Evolutionary conservation across 2,797 vertebrate genomes (phyloP).

Genomic region (Bradypodion ventrale): DNA sequence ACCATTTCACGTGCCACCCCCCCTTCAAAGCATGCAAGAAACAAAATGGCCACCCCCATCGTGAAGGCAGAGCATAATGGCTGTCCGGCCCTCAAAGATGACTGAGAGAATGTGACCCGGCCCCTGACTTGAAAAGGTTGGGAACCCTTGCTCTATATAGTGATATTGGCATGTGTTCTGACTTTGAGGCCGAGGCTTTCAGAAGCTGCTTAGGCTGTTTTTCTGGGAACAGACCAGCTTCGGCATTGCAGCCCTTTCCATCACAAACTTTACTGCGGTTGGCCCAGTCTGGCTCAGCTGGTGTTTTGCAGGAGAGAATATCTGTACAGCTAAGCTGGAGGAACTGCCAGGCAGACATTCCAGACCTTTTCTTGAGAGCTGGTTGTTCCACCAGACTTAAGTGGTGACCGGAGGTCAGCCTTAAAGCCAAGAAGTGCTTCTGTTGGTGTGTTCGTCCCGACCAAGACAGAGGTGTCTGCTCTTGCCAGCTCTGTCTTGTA

Average conservation of each 20-base stretch:
- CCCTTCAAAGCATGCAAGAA: too few species aligned
- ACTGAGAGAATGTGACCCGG: too few species aligned
- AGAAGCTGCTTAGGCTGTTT: background rate
- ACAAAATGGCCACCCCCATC: too few species aligned
- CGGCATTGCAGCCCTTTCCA: background rate
- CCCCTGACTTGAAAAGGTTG: too few species aligned
- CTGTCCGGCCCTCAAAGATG: too few species aligned
- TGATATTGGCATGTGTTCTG: background rate
- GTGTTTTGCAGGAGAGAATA: constrained; percentile 45
- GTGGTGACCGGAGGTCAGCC: constrained; percentile 3
- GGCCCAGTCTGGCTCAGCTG: background rate
- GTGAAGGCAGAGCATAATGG: too few species aligned
- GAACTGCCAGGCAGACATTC: constrained; percentile 53
- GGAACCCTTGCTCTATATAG: too few species aligned
- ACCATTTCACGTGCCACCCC: too few species aligned
- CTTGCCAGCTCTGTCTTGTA: background rate
- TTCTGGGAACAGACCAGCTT: background rate
- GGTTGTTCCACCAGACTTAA: constrained; percentile 7
- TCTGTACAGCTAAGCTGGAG: constrained; percentile 50
- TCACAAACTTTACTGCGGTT: background rate
- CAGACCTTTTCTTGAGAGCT: constrained; percentile 47
- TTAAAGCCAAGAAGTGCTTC: constrained; percentile 3
- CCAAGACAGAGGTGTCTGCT: background rate
- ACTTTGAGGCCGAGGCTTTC: background rate
- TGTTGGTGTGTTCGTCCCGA: background rate